phyloP scores from a whole-genome alignment of 2,797 vertebrate genomes.

The Macropodus opercularis region DNA sequence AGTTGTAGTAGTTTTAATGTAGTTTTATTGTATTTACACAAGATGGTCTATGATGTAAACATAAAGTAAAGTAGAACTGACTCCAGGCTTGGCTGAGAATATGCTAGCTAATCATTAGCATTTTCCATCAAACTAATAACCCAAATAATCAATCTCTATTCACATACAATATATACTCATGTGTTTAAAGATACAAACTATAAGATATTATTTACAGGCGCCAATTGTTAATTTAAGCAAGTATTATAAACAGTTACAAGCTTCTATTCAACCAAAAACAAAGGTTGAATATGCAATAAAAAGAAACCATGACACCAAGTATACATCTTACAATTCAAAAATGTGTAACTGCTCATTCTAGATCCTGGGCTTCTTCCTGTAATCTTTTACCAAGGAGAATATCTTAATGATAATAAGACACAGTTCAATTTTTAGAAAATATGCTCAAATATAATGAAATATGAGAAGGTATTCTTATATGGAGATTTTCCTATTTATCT shows the following conservation, averaged over 20 bases:
- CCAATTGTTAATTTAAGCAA: slow-evolving; percentile 13
- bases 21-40: slow-evolving; percentile 5
- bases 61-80: neutral
- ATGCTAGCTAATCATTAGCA: slow-evolving; percentile 52
- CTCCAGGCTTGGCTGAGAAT: slow-evolving; percentile 16
- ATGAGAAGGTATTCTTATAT: too few species aligned
- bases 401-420: too few species aligned
- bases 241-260: slow-evolving; percentile 41
- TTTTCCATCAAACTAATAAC: slow-evolving; percentile 31
- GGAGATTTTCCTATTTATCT: too few species aligned
- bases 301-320: slow-evolving; percentile 22
- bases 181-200: slow-evolving; percentile 65
- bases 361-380: slow-evolving; percentile 8
- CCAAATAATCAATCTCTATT: slow-evolving; percentile 33
- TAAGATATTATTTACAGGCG: slow-evolving; percentile 64
- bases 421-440: too few species aligned
- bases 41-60: too few species aligned
- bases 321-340: slow-evolving; percentile 5
- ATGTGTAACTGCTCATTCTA: neutral
- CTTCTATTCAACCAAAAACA: slow-evolving; percentile 35
- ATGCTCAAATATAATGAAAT: too few species aligned
- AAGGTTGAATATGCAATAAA: slow-evolving; percentile 46
- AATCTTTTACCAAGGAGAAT: too few species aligned
- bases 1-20: slow-evolving; percentile 3
- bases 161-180: slow-evolving; percentile 31